phyloP scores from a whole-genome alignment of 2,888 invertebrate genomes.

The Scaptomyza polygonia region DNA sequence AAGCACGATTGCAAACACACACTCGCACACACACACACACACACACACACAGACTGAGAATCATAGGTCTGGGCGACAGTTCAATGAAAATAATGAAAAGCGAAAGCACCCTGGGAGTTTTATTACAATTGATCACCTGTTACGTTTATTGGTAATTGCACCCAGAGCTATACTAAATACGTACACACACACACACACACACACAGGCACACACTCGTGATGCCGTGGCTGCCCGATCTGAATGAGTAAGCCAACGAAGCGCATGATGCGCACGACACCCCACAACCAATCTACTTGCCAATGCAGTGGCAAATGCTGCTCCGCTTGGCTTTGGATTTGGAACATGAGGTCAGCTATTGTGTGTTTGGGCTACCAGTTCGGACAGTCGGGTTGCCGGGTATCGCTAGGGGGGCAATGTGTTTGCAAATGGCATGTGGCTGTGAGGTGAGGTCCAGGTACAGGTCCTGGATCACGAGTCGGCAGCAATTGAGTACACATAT shows the following conservation, averaged over 20 bases:
- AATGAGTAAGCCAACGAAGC: slow-evolving; percentile 51
- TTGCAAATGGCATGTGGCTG: slow-evolving; percentile 20
- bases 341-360: slow-evolving; percentile 74
- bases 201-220: slow-evolving; percentile 1
- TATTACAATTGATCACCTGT: slow-evolving; percentile 83
- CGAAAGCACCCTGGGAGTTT: slow-evolving; percentile 81
- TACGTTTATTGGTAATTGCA: slow-evolving; percentile 81
- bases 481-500: slow-evolving; percentile 42
- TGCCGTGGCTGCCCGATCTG: slow-evolving; percentile 29
- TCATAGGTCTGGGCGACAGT: slow-evolving; percentile 49
- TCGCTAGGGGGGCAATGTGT: slow-evolving; percentile 5
- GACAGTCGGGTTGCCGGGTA: slow-evolving; percentile 1
- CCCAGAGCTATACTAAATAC: slow-evolving; percentile 78
- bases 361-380: slow-evolving; percentile 32
- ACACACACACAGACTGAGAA: background rate
- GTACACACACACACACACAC: slow-evolving; percentile 34
- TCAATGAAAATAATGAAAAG: slow-evolving; percentile 78
- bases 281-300: slow-evolving; percentile 34
- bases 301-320: slow-evolving; percentile 23
- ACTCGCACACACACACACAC: background rate
- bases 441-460: background rate
- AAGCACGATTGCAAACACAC: slow-evolving; percentile 28
- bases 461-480: slow-evolving; percentile 7
- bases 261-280: slow-evolving; percentile 47
- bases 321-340: slow-evolving; percentile 61